A percentile compares a stretch with the other conserved stretches of the same genome.
phyloP scores from a whole-genome alignment of 2,797 vertebrate genomes.

The Ambastaia sidthimunki region DNA sequence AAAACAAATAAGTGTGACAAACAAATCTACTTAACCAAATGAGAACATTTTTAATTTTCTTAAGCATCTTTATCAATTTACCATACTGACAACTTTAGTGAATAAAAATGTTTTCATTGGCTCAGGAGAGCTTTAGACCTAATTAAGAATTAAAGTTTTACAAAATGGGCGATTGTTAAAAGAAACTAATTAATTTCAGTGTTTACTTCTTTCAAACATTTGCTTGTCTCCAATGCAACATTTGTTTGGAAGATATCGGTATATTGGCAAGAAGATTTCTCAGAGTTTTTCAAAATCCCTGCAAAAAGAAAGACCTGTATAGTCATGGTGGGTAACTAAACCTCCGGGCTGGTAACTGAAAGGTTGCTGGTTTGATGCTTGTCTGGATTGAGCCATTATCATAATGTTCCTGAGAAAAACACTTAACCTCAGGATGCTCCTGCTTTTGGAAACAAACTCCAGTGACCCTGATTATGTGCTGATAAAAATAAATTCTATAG shows the following conservation, averaged over 20 bases:
- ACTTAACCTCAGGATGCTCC: background rate
- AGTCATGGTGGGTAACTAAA: background rate
- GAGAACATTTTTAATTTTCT: background rate
- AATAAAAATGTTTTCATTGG: background rate
- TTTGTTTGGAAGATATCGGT: too few relatives aligned
- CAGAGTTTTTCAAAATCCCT: background rate
- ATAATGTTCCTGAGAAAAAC: background rate
- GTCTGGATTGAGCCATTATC: too few relatives aligned
- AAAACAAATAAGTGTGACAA: background rate
- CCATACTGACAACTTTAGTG: background rate
- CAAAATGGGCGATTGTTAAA: background rate
- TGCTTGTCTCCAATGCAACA: background rate
- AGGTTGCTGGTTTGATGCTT: background rate
- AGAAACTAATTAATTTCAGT: background rate
- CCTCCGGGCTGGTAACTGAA: background rate
- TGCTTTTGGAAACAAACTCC: background rate
- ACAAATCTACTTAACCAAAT: background rate
- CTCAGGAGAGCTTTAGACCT: background rate
- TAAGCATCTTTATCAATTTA: background rate
- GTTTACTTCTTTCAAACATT: background rate
- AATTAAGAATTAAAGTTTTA: background rate
- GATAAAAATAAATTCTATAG: background rate
- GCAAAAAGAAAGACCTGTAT: background rate
- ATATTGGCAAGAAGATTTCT: too few relatives aligned
- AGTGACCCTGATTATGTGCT: background rate